Percentiles rank a stretch among this genome's conserved stretches.
These are phyloP conservation scores for Monopterus albus DNA, from an alignment of 2,113 vertebrate species.

Conservation along the genomic window DNA sequence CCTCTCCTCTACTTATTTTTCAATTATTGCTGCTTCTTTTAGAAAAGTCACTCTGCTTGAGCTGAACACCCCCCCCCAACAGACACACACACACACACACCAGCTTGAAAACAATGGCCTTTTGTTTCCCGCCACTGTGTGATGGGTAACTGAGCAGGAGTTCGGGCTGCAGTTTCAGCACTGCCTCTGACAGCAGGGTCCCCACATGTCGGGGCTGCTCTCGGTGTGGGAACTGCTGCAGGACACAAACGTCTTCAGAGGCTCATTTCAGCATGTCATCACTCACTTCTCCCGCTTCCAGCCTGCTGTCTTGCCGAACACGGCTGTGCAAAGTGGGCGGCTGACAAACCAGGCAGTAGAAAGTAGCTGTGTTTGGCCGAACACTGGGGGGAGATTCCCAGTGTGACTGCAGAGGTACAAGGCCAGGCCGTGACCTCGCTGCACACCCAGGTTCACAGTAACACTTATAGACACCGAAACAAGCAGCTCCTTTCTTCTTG, in stretches of 20 bases:
- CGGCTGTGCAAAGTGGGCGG: neutral
- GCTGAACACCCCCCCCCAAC: conserved; percentile 3
- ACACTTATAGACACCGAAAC: too few species aligned
- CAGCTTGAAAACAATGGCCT: conserved; percentile 20
- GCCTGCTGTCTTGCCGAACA: neutral
- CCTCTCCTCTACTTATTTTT: neutral
- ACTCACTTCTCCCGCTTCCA: neutral
- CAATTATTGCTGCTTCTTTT: neutral
- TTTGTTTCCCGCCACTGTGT: conserved; percentile 26
- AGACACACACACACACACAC: too few species aligned
- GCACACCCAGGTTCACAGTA: too few species aligned
- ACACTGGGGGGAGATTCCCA: neutral
- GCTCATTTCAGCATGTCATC: conserved; percentile 4
- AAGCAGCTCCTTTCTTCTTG: too few species aligned
- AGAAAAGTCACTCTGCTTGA: neutral
- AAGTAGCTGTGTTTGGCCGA: neutral
- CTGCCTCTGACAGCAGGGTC: conserved; percentile 10
- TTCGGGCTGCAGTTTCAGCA: conserved; percentile 16
- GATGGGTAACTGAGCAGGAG: neutral
- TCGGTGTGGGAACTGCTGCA: too few species aligned
- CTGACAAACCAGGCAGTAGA: neutral
- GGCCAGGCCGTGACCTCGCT: neutral
- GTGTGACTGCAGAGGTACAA: neutral
- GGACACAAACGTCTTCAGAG: too few species aligned
- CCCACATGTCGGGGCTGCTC: conserved; percentile 15